Percentiles rank a stretch among this genome's conserved stretches.
These are phyloP conservation scores for Varanus salvator DNA, from an alignment of 2,113 vertebrate genomes.

Conservation along the genomic window DNA sequence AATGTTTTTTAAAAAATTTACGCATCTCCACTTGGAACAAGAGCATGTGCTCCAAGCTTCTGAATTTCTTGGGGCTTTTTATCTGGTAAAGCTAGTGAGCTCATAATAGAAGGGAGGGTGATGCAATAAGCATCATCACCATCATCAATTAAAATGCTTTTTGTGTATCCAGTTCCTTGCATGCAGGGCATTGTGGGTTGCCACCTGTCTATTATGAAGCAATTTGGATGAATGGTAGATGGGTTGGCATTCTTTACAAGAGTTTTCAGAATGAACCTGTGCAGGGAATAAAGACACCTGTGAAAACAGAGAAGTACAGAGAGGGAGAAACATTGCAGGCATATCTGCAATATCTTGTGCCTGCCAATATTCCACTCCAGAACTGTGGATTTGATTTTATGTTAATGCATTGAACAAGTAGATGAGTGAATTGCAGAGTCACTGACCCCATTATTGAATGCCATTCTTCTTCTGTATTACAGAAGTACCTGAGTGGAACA, in stretches of 20 bases:
- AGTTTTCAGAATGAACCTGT: background rate
- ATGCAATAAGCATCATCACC: background rate
- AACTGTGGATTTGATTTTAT: conserved; percentile 17
- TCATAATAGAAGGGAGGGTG: background rate
- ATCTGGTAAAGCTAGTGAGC: background rate
- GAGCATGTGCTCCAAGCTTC: background rate
- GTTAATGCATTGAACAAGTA: conserved; percentile 12
- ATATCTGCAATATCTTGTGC: conserved; percentile 7
- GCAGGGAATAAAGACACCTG: conserved; percentile 47
- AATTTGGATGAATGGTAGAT: conserved; percentile 56
- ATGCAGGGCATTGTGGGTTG: conserved; percentile 63
- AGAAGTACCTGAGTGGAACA: conserved; percentile 43
- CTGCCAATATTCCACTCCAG: conserved; percentile 29
- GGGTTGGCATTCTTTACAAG: conserved; percentile 47
- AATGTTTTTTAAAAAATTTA: conserved; percentile 1
- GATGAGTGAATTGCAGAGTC: conserved; percentile 5
- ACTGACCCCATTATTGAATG: conserved; percentile 42
- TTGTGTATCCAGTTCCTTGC: conserved; percentile 59
- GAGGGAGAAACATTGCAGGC: background rate
- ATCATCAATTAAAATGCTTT: background rate
- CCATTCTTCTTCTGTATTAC: conserved; percentile 16
- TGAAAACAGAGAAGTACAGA: conserved; percentile 54
- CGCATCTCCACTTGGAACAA: background rate
- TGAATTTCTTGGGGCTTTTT: background rate
- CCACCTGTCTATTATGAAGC: conserved; percentile 50